Evolutionary conservation across 2,113 vertebrate species (phyloP), one percentile per base, ranked within the genome.

Genomic region (Urocynchramus pylzowi): DNA sequence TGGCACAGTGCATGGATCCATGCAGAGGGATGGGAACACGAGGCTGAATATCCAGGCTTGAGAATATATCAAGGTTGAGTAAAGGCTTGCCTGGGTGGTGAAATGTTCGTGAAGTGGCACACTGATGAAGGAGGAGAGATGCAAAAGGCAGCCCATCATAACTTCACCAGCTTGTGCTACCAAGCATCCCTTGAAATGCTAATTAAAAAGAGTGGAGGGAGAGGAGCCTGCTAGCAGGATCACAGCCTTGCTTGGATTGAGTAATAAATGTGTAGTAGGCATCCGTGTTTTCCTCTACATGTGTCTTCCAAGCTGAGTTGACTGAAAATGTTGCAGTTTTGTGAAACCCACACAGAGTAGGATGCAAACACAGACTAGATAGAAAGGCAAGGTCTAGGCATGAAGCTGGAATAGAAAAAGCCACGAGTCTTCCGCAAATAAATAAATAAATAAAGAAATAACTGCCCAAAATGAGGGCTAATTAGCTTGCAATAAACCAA

Each of bases 401-500:
- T 1, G 10, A 64, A 79, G 91, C 91, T 77, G 63, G 70, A 70
- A 78, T 44, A 90, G 65, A 61, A 83, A 93, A 97, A 82, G 3
- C 17, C 35, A 19, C 6, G 27, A 52, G 45, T 10, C 52, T 76
- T 35, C 53, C 28, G 60, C 71, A 93, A 76, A 90, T 89, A 97
- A 96, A 96, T 88, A 97, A 95, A 90, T 91, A 97, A 96, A 96
- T 89, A 97, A 75, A 84, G 35, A 96, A 97, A 63, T 91, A 94
- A 94, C 27, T 26, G 54, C 73, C 73, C 30, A 41, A 74, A 91
- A 92, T 82, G 75, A 94, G 74, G 64, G 90, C 75, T 97, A 96
- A 97, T 97, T 95, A 97, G 97, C 97, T 95, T 97, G 97, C 97
- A 98, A 97, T 98, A 98, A 97, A 98, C 96, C 96, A 83, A 88